Evolutionary conservation across 2,113 vertebrate species (phyloP).

Genomic region (Onychostruthus taczanowskii): DNA sequence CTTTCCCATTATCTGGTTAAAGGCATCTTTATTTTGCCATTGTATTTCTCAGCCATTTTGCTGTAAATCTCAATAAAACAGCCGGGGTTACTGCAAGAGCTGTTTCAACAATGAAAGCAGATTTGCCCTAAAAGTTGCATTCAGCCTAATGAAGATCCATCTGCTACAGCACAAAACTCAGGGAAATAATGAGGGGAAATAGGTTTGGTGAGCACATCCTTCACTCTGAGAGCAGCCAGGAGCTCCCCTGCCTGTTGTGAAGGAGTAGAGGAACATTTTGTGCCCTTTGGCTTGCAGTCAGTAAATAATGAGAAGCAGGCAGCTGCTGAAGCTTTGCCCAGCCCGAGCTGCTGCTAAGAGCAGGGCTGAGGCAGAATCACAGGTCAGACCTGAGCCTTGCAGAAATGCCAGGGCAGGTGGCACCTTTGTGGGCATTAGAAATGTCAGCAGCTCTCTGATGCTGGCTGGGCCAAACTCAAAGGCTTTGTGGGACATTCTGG

Average conservation of each 20-base stretch:
- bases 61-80: neutral
- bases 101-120: neutral
- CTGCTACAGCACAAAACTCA: neutral
- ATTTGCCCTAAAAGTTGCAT: neutral
- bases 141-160: neutral
- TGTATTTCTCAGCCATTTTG: neutral
- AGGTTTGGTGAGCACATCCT: neutral
- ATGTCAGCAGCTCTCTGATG: neutral
- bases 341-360: neutral
- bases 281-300: neutral
- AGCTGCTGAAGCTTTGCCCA: neutral
- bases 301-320: neutral
- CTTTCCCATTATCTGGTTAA: neutral
- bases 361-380: neutral
- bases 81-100: neutral
- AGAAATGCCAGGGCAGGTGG: fast-evolving
- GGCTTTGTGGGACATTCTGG: neutral
- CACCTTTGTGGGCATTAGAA: neutral
- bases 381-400: neutral
- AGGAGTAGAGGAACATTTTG: neutral
- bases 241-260: neutral
- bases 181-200: neutral
- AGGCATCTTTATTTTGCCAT: neutral
- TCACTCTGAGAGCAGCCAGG: neutral
- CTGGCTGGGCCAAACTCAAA: neutral